Conservation (phyloP, 1,140 invertebrate genomes). For the Eufriesea mexicana region DNA sequence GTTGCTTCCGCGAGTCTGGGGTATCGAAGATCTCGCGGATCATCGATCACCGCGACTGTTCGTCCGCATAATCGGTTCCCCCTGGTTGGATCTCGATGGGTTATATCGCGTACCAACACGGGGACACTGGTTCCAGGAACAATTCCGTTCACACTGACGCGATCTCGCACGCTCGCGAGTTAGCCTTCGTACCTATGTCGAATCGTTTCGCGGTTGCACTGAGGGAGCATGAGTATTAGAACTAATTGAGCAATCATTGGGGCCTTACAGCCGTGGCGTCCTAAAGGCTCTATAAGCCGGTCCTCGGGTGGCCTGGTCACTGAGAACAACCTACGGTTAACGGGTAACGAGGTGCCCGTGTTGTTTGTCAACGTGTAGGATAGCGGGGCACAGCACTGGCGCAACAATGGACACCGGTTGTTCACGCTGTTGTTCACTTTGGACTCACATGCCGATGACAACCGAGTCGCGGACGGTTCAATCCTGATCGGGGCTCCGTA, state of each 20-base stretch:
- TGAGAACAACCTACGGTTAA: neutral
- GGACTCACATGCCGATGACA: constrained; percentile 26
- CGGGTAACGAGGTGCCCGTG: neutral
- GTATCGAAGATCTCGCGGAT: constrained; percentile 69
- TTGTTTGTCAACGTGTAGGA: constrained; percentile 27
- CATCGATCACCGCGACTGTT: constrained; percentile 76
- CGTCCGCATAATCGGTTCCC: constrained; percentile 49
- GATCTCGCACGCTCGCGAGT: constrained; percentile 26
- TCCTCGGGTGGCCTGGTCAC: neutral
- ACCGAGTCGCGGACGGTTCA: constrained; percentile 12
- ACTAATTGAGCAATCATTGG: constrained; percentile 66
- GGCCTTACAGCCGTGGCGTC: neutral
- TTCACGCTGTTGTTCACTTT: constrained; percentile 39
- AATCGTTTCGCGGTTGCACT: constrained; percentile 26
- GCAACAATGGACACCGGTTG: constrained; percentile 41
- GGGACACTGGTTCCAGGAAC: constrained; percentile 8
- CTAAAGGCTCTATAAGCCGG: constrained; percentile 1
- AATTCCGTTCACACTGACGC: constrained; percentile 45
- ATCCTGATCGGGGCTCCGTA: neutral
- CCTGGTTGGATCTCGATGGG: constrained; percentile 9
- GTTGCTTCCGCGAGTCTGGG: constrained; percentile 65
- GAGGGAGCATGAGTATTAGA: constrained; percentile 46
- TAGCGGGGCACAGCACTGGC: neutral
- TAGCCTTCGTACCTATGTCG: constrained; percentile 35
- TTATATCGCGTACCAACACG: constrained; percentile 43